These are phyloP conservation scores for Prionace glauca DNA, from an alignment of 2,797 vertebrate species.

Conservation along the genomic window DNA sequence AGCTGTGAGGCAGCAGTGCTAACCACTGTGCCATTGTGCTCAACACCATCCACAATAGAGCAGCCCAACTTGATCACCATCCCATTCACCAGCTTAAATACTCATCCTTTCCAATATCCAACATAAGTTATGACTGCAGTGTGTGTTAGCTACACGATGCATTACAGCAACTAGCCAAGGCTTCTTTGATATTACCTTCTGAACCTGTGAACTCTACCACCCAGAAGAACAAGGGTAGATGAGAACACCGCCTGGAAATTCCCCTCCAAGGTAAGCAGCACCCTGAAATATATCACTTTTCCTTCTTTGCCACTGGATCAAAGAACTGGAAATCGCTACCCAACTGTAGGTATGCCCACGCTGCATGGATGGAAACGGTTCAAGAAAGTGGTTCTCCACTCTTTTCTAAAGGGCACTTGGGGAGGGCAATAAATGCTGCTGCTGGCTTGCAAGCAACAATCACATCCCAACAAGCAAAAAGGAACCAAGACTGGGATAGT, in stretches of 20 bases:
- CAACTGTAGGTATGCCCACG: too few relatives aligned
- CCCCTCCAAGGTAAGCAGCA: not conserved
- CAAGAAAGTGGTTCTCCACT: too few relatives aligned
- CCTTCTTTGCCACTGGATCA: not conserved
- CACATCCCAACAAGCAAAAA: too few relatives aligned
- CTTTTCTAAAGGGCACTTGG: too few relatives aligned
- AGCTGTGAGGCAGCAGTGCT: too few relatives aligned
- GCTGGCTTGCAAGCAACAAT: too few relatives aligned
- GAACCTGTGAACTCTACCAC: not conserved
- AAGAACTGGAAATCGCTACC: not conserved
- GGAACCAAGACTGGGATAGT: too few relatives aligned
- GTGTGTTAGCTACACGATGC: not conserved
- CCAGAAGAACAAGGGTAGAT: not conserved
- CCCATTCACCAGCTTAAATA: not conserved
- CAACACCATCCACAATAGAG: not conserved
- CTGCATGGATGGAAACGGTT: too few relatives aligned
- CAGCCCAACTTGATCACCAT: not conserved
- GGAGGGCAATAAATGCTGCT: too few relatives aligned
- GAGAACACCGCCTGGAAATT: not conserved
- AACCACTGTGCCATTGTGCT: not conserved
- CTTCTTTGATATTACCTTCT: not conserved
- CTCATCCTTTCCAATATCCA: not conserved
- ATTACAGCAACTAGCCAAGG: not conserved
- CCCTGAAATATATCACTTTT: not conserved
- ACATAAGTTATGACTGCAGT: not conserved